A percentile compares a stretch with the other conserved stretches of the same genome.
Conservation (phyloP, 2,113 vertebrate species). For the Mesocricetus auratus region DNA sequence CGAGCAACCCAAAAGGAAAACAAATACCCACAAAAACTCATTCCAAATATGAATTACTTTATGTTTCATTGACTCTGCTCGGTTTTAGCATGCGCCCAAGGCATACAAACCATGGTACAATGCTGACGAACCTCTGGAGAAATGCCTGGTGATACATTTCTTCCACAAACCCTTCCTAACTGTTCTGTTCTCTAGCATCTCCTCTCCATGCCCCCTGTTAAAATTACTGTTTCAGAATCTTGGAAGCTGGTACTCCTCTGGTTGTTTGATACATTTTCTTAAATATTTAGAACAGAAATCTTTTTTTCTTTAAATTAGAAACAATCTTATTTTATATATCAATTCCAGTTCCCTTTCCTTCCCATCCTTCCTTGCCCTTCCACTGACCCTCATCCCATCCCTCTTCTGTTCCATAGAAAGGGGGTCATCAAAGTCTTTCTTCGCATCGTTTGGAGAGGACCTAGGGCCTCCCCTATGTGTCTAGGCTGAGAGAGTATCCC, state of each 20-base stretch:
- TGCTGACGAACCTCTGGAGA: not conserved
- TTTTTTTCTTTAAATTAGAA: not conserved
- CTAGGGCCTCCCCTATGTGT: too few species aligned
- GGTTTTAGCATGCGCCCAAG: not conserved
- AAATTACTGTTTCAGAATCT: not conserved
- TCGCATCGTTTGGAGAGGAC: too few species aligned
- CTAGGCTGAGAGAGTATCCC: too few species aligned
- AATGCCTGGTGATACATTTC: not conserved
- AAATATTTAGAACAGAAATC: not conserved
- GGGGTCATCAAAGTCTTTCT: too few species aligned
- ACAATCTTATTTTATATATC: too few species aligned
- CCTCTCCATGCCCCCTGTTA: not conserved
- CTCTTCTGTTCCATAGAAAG: too few species aligned
- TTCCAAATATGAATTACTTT: not conserved
- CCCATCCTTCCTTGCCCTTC: too few species aligned
- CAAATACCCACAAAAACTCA: conserved; percentile 11
- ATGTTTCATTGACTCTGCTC: conserved; percentile 4
- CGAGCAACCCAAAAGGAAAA: not conserved
- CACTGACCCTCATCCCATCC: too few species aligned
- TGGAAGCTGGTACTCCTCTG: not conserved
- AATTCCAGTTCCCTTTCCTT: too few species aligned
- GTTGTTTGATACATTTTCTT: not conserved
- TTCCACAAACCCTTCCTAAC: not conserved
- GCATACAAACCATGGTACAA: not conserved
- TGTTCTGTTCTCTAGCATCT: not conserved